Evolutionary conservation across 2,888 invertebrate genomes (phyloP), one percentile per base, ranked within the genome.

Genomic region (Parnassius smintheus): DNA sequence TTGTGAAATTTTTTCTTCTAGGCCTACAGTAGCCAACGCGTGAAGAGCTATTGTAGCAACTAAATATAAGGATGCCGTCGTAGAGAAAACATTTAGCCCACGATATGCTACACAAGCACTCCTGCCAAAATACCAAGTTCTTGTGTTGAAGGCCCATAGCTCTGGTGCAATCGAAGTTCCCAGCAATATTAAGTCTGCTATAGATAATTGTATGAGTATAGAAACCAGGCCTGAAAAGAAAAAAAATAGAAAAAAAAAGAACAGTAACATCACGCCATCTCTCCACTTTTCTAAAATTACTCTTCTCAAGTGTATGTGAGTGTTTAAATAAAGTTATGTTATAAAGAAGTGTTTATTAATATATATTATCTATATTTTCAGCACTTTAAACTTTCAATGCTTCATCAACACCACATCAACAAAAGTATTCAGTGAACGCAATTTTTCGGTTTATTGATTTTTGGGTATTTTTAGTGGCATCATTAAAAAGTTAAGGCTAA

Each of bases 11-110:
- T 86, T 88, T 70, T 90, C 84, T 74, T 93, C 89, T 42, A 93
- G 75, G 70, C 93, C 93, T 67, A 91, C 85, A 9, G 92, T 89
- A 2, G 94, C 93, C 53, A 94, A 84, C 18, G 92, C 85, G 71
- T 94, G 94, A 62, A 94, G 86, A 63, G 93, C 93, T 61, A 93
- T 78, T 18, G 93, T 93, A 59, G 91, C 84, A 45, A 93, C 82
- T 65, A 94, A 83, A 77, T 94, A 94, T 12, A 93, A 77, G 2
- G 91, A 87, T n/a, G 93, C 88, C 2, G 93, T 92, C 56, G 93
- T 92, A 2, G 91, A 82, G 56, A 94, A 86, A 48, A 93, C 90
- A 76, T 91, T 93, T 18, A 91, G 74, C 48, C 94, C 94, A 68
- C 92, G 81, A 76, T 92, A 93, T 2, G 92, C 79, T 59, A 88